Conservation (phyloP, 2,888 invertebrate species). For the Pinctada fucata region DNA sequence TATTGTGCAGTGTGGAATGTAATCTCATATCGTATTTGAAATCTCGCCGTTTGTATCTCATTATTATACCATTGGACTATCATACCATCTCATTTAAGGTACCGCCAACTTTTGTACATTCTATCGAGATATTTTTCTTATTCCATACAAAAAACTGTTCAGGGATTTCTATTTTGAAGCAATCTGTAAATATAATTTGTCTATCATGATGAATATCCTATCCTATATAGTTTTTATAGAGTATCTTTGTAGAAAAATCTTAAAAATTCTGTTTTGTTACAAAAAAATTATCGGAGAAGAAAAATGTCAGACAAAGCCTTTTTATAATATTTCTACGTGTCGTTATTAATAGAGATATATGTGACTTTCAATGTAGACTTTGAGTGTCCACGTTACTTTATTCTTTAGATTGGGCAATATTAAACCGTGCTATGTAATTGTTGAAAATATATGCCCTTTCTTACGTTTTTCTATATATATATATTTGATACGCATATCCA, state of each 20-base stretch:
- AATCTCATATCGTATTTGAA: neutral
- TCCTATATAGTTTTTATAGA: too few relatives aligned
- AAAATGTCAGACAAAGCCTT: too few relatives aligned
- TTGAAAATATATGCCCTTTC: constrained; percentile 22
- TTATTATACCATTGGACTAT: neutral
- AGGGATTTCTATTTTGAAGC: constrained; percentile 9
- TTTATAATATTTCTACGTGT: neutral
- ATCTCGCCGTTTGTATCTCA: neutral
- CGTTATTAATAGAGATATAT: neutral
- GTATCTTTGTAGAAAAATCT: too few relatives aligned
- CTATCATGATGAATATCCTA: too few relatives aligned
- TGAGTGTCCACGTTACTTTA: neutral
- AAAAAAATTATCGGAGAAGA: too few relatives aligned
- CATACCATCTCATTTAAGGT: neutral
- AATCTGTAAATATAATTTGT: neutral
- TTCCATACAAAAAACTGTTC: constrained; percentile 26
- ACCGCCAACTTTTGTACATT: constrained; percentile 11
- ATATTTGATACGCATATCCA: constrained; percentile 43
- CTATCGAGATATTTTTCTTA: constrained; percentile 25
- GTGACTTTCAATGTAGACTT: neutral
- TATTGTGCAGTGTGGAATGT: constrained; percentile 7
- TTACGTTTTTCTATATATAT: constrained; percentile 32
- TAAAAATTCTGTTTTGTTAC: too few relatives aligned
- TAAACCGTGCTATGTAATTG: neutral
- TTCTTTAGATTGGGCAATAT: neutral